Base-by-base conservation (phyloP, 2,113 vertebrate genomes). In the Alosa alosa region DNA sequence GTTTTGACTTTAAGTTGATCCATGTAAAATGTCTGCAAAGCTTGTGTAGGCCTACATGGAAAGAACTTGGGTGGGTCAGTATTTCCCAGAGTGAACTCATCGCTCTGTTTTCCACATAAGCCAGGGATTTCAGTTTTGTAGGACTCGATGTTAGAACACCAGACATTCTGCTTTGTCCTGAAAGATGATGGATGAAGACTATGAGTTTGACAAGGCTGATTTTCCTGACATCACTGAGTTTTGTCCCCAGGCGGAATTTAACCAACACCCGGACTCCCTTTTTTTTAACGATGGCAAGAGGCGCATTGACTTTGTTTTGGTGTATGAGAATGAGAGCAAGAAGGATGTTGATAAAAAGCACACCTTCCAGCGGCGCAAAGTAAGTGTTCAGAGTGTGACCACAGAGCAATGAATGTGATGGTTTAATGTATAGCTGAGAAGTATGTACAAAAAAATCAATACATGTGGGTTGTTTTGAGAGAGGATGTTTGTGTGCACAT, bases 241-340 rank as follows among this genome's bases (percentile, higher is more conserved):
- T 92, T 89, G 20, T 17, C 92, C 92, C 55, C 94, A 99, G 98
- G 93, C 90, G 39, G 96, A 96, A 90, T 99, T 97, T 91, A 95
- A 98, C 81, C 86, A 90, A 82, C 95, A 97, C n/a, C 88, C 94
- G 0, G 96, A 98, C 87, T 97, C 96, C 4, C 88, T 98, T 10
- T 98, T 95, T 93, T 99, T 99, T 91, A 97, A 95, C 0, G 97
- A 99, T 6, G 97, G 96, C 15, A 93, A 95, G 46, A 90, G 97
- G 92, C 94, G 96, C 89, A 96, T 99, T 18, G 98, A 99, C 92
- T 99, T 97, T 90, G 91, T 99, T 89, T 93, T 99, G 44, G 97
- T 96, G 0, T 98, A 99, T 83, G 97, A 98, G 90, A 97, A 99
- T 90, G 97, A 98, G 90, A 95, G 92, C 6, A 96, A 91, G 90